Evolutionary conservation across 2,888 invertebrate genomes (phyloP).

Genomic region (Fissipunctia ypsillon): DNA sequence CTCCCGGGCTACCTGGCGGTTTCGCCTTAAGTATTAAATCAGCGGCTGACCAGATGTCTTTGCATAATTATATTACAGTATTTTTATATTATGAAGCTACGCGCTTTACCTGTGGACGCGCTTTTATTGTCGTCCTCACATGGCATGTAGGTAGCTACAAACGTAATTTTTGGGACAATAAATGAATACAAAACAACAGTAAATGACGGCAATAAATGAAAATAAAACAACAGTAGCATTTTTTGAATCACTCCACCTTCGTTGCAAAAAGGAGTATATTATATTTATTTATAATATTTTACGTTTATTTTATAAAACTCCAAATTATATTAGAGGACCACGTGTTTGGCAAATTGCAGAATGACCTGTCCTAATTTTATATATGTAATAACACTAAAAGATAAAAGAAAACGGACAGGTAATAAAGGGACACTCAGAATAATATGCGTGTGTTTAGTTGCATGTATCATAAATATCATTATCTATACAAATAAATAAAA

Average conservation of each 20-base stretch:
- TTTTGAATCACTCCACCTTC: neutral
- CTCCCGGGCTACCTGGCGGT: no score
- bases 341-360: neutral
- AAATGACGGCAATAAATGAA: no score
- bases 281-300: neutral
- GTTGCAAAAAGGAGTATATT: neutral
- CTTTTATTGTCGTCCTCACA: no score
- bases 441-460: neutral
- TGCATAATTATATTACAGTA: neutral
- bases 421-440: neutral
- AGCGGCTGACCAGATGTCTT: no score
- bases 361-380: conserved; percentile 22
- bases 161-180: no score
- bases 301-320: neutral
- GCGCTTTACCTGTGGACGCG: neutral
- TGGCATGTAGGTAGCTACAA: no score
- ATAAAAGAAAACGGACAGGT: neutral
- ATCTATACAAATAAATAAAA: no score
- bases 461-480: neutral
- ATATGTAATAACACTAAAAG: conserved; percentile 1
- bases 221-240: no score
- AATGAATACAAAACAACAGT: no score
- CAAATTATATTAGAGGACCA: conserved; percentile 3
- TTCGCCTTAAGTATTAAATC: no score
- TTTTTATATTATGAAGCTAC: neutral